Base-by-base conservation (phyloP, 53 echinoderm and acorn worm species). In the Apostichopus leukothele region DNA sequence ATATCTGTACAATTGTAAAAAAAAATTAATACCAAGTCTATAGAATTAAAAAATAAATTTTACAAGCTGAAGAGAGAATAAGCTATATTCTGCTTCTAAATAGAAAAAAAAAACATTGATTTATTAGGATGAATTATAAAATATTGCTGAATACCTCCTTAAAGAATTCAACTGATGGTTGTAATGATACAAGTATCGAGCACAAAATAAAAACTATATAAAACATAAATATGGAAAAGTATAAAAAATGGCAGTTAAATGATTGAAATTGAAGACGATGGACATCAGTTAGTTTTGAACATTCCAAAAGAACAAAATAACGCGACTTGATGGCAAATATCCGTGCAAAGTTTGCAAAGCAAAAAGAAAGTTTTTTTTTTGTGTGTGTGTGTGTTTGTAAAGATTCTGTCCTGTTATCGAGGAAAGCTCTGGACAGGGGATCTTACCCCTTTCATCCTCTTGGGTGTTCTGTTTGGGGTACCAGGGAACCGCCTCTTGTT, bases 381-480 rank as follows among this genome's bases (percentile, higher is more conserved):
- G 18, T n/a, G 20, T 71, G 13, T 71, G 39, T 39, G 3, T 39
- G 39, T 39, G 39, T 39, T 39, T 39, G 39, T 39, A 39, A 39
- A 39, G 39, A 39, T 39, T 71, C 71, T 71, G 71, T 78, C 59
- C 51, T 60, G 23, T 76, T 14, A 53, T 61, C 50, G 85, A 67
- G 67, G 68, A 39, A 25, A 7, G 1, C 1, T 54, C 86, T 55
- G 27, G 8, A 89, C 9, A 50, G n/a, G 75, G 27, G 12, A 51
- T 73, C 94, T 92, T 91, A 99, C 99, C 92, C 94, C 94, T 92
- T 94, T 93, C 74, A 92, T 50, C 74, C 94, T 93, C 83, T 98
- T 98, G 11, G 99, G 99, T 18, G 99, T 96, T 84, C 91, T 96
- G 75, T 84, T 89, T 52, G 92, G 88, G 26, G 97, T 90, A 16